Conservation (phyloP, 2,888 invertebrate genomes). For the Tipula unca region DNA sequence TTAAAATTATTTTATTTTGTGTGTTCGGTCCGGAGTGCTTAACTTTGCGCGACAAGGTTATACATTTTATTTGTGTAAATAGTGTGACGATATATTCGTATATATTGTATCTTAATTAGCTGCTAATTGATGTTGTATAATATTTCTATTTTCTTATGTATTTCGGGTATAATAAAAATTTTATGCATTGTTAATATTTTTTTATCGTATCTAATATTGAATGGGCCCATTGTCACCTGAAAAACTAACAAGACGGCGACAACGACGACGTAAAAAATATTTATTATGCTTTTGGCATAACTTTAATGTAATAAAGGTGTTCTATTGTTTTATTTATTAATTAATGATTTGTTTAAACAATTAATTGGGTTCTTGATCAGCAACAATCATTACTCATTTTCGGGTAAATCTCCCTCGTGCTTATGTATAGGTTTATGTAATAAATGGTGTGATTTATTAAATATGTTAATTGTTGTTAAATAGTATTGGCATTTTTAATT, state of each 20-base stretch:
- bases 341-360: neutral
- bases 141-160: neutral
- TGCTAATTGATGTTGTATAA: neutral
- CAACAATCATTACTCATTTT: neutral
- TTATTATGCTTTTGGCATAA: neutral
- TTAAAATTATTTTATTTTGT: neutral
- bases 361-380: neutral
- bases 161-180: neutral
- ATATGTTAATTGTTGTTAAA: too few relatives aligned
- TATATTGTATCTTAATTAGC: neutral
- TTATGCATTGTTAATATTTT: neutral
- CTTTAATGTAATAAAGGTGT: neutral
- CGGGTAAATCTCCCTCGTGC: too few relatives aligned
- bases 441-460: too few relatives aligned
- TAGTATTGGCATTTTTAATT: too few relatives aligned
- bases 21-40: neutral
- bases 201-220: neutral
- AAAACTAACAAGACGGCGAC: neutral
- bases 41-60: neutral
- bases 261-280: neutral
- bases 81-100: neutral
- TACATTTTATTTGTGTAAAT: neutral
- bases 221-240: neutral
- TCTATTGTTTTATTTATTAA: neutral
- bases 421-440: too few relatives aligned